These are phyloP conservation scores for Anastrepha obliqua DNA, from an alignment of 1,140 invertebrate genomes.

Conservation along the genomic window DNA sequence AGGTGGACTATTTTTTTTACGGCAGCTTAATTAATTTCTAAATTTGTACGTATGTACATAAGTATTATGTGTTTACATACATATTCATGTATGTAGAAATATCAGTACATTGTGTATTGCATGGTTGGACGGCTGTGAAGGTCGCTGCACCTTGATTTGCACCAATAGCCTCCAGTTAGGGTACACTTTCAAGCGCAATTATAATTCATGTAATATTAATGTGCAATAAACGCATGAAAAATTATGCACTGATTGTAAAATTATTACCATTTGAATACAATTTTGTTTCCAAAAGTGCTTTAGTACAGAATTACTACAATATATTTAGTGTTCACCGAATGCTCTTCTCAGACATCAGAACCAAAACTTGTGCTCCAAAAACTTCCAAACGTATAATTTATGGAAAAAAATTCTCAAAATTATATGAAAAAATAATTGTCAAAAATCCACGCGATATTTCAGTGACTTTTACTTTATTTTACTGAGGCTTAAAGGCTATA, in stretches of 20 bases:
- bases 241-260: neutral
- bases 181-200: neutral
- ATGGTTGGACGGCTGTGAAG: constrained; percentile 18
- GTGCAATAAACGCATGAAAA: neutral
- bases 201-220: neutral
- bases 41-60: neutral
- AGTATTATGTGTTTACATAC: neutral
- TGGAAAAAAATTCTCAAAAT: too few relatives aligned
- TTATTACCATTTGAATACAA: neutral
- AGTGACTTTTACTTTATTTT: too few relatives aligned
- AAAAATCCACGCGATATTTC: too few relatives aligned
- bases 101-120: constrained; percentile 6
- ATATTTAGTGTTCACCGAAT: too few relatives aligned
- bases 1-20: neutral
- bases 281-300: too few relatives aligned
- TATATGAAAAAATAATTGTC: too few relatives aligned
- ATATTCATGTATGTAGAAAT: neutral
- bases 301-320: too few relatives aligned
- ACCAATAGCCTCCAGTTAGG: neutral
- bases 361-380: too few relatives aligned
- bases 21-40: constrained; percentile 20
- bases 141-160: constrained; percentile 15
- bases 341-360: too few relatives aligned
- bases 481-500: too few relatives aligned
- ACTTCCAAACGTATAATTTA: too few relatives aligned